Base-by-base conservation (phyloP, 1,140 invertebrate genomes). In the Philaenus spumarius region DNA sequence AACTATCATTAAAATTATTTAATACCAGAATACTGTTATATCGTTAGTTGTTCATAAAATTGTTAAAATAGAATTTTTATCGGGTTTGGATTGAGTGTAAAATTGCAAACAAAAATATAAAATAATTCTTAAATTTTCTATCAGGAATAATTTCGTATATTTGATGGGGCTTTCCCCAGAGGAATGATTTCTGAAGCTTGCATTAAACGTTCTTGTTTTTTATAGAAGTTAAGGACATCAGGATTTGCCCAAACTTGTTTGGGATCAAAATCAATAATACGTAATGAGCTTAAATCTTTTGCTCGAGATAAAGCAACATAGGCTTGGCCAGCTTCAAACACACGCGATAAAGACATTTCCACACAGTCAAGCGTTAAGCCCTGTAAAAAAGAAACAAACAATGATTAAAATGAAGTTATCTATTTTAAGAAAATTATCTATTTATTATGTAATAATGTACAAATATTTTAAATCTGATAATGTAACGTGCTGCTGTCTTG, bases 291-390 rank as follows among this genome's bases (percentile, higher is more conserved):
- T 43, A 98, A 76, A 70, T 84, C 93, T 69, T 91, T 86, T 20
- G 94, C 94, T 66, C 95, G 78, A 9, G 93, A 96, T 15, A 98
- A 69, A 1, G 95, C 95, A 0, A 98, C 94, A 76, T 98, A 97
- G 0, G 94, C 91, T 76, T 98, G 95, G 0, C 95, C 95, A 19
- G 90, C 86, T 75, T 97, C 93, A 75, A 97, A 97, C 11, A 93
- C 90, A 67, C 85, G 83, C 0, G 84, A 81, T 34, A 97, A 72
- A 14, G 89, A 93, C 81, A 97, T 94, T 77, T 97, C 93, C 0
- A 96, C 93, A 77, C 92, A 95, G 69, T 97, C 94, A 53, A 97
- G 76, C 7, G 94, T 96, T 67, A 97, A 79, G 4, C 95, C 95
- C 80, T 96, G 69, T 20, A 69, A 65, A 30, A 45, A 59, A 56